Base-by-base conservation (phyloP, 1,140 invertebrate species). In the Zaprionus tsacasi region DNA sequence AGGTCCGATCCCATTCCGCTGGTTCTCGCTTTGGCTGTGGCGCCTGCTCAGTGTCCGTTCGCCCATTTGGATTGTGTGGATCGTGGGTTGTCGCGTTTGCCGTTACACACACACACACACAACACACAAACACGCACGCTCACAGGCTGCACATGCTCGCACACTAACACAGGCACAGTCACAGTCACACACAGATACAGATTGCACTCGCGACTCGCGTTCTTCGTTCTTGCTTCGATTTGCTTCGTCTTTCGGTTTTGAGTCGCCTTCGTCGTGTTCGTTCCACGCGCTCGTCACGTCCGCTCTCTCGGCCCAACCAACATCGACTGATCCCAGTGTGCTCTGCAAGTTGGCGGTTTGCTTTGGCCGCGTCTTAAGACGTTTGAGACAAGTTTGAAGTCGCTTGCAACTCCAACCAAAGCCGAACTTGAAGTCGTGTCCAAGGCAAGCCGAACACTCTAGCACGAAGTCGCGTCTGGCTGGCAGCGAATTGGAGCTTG, bases 261-360 rank as follows among this genome's bases (percentile, higher is more conserved):
- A 65, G 21, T 25, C 21, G 17, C 7, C 13, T 27, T 74, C 65
- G 38, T 74, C 65, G 38, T 8, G 27, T 40, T 67, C 57, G 40
- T 54, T 85, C 60, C 45, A 76, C 81, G 78, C 83, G 77, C 80
- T 75, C 67, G 61, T 66, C 50, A 88, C 83, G 83, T 88, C 83
- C 80, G 74, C 65, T 87, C 77, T 67, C 76, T 68, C 66, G 72
- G 72, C 80, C 74, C 76, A 78, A 79, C 71, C 78, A 86, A 87
- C 79, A 79, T 71, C 72, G 70, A 86, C 82, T 86, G 73, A 40
- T 63, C 45, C 40, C 15, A 60, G 10, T 35, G 33, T 10, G 71
- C 77, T 87, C 83, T 80, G 83, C 83, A 87, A 87, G 80, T 78
- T 79, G 33, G 80, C 11, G 54, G 83, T 87, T 87, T 88, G 85